Evolutionary conservation across 2,888 invertebrate species (phyloP).

Genomic region (Lepidochitona cinerea): DNA sequence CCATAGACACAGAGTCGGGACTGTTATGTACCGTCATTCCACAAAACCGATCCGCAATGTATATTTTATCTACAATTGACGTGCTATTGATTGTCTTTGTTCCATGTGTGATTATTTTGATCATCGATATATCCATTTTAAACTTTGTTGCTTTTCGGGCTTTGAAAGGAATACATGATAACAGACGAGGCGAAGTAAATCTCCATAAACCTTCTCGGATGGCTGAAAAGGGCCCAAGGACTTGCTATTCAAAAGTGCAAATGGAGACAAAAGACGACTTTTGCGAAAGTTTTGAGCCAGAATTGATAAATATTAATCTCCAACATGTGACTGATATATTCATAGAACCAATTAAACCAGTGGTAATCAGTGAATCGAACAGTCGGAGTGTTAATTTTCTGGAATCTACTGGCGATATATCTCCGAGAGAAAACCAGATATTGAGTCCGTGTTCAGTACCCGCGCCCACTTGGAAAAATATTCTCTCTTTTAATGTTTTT

Average conservation of each 20-base stretch:
- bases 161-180: background rate
- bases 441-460: background rate
- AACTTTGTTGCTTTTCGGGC: background rate
- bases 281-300: background rate
- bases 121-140: constrained; percentile 36
- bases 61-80: constrained; percentile 44
- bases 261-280: background rate
- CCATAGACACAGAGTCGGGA: constrained; percentile 26
- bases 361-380: background rate
- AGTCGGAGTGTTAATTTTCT: background rate
- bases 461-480: background rate
- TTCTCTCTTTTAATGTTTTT: background rate
- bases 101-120: constrained; percentile 41
- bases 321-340: background rate
- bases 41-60: constrained; percentile 44
- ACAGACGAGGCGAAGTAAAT: background rate
- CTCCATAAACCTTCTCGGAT: too few relatives aligned
- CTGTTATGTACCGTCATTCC: constrained; percentile 43
- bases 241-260: background rate
- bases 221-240: background rate
- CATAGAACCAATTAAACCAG: background rate
- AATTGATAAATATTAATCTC: background rate
- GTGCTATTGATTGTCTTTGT: constrained; percentile 41
- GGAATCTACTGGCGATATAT: background rate
- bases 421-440: background rate